These are phyloP conservation scores for Piscicola geometra DNA, from an alignment of 2,888 invertebrate genomes.

Conservation along the genomic window DNA sequence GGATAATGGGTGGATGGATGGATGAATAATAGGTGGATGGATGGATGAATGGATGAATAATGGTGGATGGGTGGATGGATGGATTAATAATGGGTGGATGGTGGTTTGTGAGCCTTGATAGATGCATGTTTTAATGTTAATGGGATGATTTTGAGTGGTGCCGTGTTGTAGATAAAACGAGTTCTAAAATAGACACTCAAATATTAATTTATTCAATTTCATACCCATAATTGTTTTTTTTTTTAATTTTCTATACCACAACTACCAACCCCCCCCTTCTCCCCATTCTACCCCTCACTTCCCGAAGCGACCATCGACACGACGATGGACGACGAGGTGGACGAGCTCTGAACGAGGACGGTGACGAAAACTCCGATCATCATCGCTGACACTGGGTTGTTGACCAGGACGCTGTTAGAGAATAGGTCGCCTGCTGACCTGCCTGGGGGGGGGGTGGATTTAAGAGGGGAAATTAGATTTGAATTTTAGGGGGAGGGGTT, in stretches of 20 bases:
- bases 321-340: slow-evolving; percentile 58
- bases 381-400: slow-evolving; percentile 60
- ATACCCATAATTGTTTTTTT: background rate
- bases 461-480: too few species aligned
- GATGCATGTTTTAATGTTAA: too few species aligned
- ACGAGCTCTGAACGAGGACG: slow-evolving; percentile 60
- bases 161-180: background rate
- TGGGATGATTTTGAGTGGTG: background rate
- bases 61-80: too few species aligned
- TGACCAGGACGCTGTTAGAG: slow-evolving; percentile 55
- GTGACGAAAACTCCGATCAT: slow-evolving; percentile 62
- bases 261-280: background rate
- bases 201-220: too few species aligned
- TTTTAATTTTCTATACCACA: background rate
- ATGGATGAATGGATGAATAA: too few species aligned
- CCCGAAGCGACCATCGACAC: slow-evolving; percentile 52
- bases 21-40: too few species aligned
- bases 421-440: slow-evolving; percentile 34
- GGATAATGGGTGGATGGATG: background rate
- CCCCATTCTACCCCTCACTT: too few species aligned
- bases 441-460: slow-evolving; percentile 23
- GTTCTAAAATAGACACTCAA: background rate
- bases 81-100: too few species aligned
- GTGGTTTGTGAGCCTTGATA: too few species aligned
- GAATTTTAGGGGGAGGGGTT: too few species aligned